Evolutionary conservation across 2,888 invertebrate species (phyloP).

Genomic region (Orthosia cruda): DNA sequence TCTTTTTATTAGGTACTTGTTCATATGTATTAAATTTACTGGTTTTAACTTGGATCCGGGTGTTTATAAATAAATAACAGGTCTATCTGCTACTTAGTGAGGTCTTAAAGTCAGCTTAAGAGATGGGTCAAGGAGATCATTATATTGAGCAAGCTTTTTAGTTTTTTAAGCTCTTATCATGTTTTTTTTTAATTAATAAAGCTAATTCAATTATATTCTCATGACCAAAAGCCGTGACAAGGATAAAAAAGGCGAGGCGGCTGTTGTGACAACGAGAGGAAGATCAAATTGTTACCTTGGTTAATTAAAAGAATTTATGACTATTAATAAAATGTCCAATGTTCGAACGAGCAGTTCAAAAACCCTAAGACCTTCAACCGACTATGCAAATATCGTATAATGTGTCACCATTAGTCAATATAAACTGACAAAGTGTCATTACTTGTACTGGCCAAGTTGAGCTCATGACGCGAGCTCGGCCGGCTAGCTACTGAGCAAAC

Average conservation of each 20-base stretch:
- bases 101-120: slow-evolving; percentile 44
- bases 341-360: slow-evolving; percentile 52
- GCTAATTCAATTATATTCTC: not conserved
- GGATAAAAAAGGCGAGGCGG: not conserved
- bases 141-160: slow-evolving; percentile 26
- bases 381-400: slow-evolving; percentile 43
- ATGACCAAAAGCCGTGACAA: slow-evolving; percentile 4
- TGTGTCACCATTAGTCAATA: slow-evolving; percentile 57
- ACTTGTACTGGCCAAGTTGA: slow-evolving; percentile 44
- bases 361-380: slow-evolving; percentile 61
- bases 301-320: slow-evolving; percentile 28
- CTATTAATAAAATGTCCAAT: slow-evolving; percentile 12
- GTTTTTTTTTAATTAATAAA: slow-evolving; percentile 8
- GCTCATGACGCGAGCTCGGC: slow-evolving; percentile 41
- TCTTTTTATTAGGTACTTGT: slow-evolving; percentile 20
- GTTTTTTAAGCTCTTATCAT: not conserved
- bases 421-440: slow-evolving; percentile 56
- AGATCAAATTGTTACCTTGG: slow-evolving; percentile 17
- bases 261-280: not conserved
- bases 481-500: slow-evolving; percentile 33
- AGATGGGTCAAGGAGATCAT: slow-evolving; percentile 17
- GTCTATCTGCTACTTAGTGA: slow-evolving; percentile 35
- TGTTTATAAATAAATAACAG: slow-evolving; percentile 54
- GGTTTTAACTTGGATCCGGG: slow-evolving; percentile 31
- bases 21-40: slow-evolving; percentile 15